Evolutionary conservation across 2,888 invertebrate genomes (phyloP).

Genomic region (Pharmacophagus antenor): DNA sequence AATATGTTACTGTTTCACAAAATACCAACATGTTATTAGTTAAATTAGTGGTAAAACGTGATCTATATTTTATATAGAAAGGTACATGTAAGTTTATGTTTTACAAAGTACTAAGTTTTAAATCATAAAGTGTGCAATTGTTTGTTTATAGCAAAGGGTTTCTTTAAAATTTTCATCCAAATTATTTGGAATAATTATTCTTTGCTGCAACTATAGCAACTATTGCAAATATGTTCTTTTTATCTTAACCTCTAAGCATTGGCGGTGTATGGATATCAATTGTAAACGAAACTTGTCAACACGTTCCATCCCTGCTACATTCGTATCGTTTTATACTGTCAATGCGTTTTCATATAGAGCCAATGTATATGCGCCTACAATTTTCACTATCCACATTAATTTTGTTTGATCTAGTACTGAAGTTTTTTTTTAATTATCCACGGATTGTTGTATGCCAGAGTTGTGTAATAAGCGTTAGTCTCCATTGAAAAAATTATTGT

Average conservation of each 20-base stretch:
- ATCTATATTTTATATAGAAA: background rate
- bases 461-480: background rate
- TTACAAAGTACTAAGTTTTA: background rate
- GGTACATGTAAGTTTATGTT: slow-evolving; percentile 3
- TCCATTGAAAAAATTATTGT: slow-evolving; percentile 1
- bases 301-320: background rate
- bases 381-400: background rate
- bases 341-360: background rate
- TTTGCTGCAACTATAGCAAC: background rate
- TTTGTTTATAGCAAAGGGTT: too few relatives aligned
- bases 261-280: background rate
- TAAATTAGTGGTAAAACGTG: background rate
- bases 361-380: background rate
- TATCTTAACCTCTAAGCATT: too few relatives aligned
- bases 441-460: background rate
- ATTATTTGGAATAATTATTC: background rate
- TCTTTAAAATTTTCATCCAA: background rate
- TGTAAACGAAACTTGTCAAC: background rate
- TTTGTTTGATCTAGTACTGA: background rate
- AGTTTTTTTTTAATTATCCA: background rate
- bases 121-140: too few relatives aligned
- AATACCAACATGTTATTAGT: background rate
- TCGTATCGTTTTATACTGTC: too few relatives aligned
- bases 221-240: too few relatives aligned
- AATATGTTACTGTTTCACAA: too few relatives aligned